Evolutionary conservation across 2,113 vertebrate species (phyloP), one percentile per base, ranked within the genome.

Genomic region (Corynorhinus townsendii): DNA sequence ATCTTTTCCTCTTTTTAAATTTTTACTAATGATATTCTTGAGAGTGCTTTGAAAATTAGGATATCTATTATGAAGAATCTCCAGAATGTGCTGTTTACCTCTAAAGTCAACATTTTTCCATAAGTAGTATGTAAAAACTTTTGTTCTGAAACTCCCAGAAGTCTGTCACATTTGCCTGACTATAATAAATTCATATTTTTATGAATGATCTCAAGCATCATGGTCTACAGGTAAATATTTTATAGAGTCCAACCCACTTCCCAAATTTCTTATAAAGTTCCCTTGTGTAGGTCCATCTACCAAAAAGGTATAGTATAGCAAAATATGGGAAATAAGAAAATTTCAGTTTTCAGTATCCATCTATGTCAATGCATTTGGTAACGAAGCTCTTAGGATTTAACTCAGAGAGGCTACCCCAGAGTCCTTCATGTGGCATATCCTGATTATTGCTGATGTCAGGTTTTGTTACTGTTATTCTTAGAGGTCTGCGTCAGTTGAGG

Each of bases 381-480:
- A 85, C 69, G 76, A 49, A 47, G 43, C 9, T 49, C 73, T 76
- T 76, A 49, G 4, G 33, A 68, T 68, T 68, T 68, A 76, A 30
- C 54, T 49, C 8, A 4, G 59, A 59, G 75, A 66, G 47, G 35
- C 24, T 77, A 59, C 22, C 24, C 43, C 15, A 64, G 90, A 88
- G 59, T 7, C 52, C 11, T 90, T 95, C 47, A 38, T 11, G 52
- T 76, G 28, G 11, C 38, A 90, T 92, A 85, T 11, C 5, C 5
- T 96, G 86, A 90, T 93, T 88, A 92, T 9, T 22, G 2, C 49
- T 92, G 66, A 94, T 79, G 30, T 72, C 28, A 14, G 26, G 89
- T 87, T 93, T 89, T 71, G 68, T 92, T 89, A 49, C 28, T 33
- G 0, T 72, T 95, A 75, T 56, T 81, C 24, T 89, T 94, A 86